Evolutionary conservation across 2,888 invertebrate species (phyloP).

Genomic region (Andricus curvator): DNA sequence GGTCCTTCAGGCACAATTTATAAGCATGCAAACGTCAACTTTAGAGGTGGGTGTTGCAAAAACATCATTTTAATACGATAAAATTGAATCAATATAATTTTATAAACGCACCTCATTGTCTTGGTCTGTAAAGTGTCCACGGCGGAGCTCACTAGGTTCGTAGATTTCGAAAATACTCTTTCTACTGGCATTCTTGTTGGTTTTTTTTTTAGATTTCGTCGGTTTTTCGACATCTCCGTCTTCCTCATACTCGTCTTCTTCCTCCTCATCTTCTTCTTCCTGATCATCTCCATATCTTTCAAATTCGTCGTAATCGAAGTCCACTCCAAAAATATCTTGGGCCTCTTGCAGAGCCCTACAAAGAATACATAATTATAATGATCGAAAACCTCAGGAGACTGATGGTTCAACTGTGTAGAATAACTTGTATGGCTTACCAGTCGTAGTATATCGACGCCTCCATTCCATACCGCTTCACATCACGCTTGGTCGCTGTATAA

Average conservation of each 20-base stretch:
- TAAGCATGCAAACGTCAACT: no score
- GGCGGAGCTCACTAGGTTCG: conserved; percentile 97
- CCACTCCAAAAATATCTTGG: conserved; percentile 99
- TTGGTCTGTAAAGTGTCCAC: conserved; percentile 96
- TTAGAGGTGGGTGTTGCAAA: no score
- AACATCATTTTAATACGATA: no score
- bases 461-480: no score
- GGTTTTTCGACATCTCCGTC: conserved; percentile 82
- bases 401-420: no score
- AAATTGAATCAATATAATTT: no score
- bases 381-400: no score
- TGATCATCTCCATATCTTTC: conserved; percentile 92
- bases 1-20: no score
- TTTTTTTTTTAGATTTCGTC: conserved; percentile 87
- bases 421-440: no score
- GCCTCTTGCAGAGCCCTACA: conserved; percentile 94
- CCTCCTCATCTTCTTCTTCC: conserved; percentile 89
- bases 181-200: conserved; percentile 87
- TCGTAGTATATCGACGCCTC: no score
- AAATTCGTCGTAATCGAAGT: conserved; percentile 96
- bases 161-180: conserved; percentile 96
- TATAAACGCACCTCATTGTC: conserved; percentile 85
- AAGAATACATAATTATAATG: no score
- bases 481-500: no score
- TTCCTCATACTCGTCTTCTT: conserved; percentile 88